Conservation (phyloP, 2,888 invertebrate species). For the Luffia ferchaultella region DNA sequence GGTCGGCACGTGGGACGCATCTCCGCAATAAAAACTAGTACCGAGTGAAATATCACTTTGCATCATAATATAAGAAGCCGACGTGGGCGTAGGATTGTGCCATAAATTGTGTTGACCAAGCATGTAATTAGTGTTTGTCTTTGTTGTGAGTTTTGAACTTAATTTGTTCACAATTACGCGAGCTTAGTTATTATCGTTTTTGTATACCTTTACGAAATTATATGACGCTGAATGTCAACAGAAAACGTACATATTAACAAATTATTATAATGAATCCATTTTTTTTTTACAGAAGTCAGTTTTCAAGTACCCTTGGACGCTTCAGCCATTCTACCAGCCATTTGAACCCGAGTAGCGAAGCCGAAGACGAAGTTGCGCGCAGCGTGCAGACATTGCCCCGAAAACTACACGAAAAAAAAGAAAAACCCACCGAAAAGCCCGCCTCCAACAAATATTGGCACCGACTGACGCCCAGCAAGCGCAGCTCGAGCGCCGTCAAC, state of each 20-base stretch:
- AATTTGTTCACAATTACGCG: neutral
- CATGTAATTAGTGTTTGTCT: neutral
- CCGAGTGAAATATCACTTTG: neutral
- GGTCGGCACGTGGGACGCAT: neutral
- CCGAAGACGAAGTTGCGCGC: constrained; percentile 61
- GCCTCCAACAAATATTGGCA: constrained; percentile 55
- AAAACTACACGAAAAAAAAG: constrained; percentile 62
- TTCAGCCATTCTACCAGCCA: constrained; percentile 85
- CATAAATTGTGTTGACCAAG: neutral
- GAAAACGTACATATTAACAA: neutral
- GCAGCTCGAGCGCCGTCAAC: constrained; percentile 71
- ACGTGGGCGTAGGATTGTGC: neutral
- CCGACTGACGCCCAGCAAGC: constrained; percentile 59
- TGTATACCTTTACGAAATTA: no score
- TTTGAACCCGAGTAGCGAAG: constrained; percentile 64
- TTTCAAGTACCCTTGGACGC: constrained; percentile 79
- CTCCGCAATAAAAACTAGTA: neutral
- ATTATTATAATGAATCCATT: constrained; percentile 16
- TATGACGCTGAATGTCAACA: no score
- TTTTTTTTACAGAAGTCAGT: constrained; percentile 70
- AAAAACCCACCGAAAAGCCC: constrained; percentile 48
- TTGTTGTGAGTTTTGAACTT: neutral
- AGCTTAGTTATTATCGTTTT: neutral
- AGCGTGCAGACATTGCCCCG: constrained; percentile 82
- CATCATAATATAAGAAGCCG: neutral